These are phyloP conservation scores for Menidia beryllina DNA, from an alignment of 2,113 vertebrate genomes.

Conservation along the genomic window DNA sequence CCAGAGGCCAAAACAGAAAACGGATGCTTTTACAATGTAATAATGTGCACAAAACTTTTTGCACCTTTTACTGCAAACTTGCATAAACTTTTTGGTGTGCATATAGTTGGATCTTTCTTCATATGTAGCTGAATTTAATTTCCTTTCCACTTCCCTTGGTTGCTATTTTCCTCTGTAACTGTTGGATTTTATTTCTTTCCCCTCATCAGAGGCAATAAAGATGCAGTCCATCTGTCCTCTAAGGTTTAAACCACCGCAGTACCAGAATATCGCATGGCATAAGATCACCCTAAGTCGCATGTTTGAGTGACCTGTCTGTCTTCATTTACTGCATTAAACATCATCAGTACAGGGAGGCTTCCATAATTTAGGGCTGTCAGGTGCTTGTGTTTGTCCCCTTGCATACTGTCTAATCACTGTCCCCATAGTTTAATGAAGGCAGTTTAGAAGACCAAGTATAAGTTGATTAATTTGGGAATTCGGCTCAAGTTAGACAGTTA, in stretches of 20 bases:
- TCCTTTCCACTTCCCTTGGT: conserved; percentile 56
- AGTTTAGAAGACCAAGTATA: conserved; percentile 24
- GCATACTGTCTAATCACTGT: conserved; percentile 25
- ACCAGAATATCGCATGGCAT: conserved; percentile 66
- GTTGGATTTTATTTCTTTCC: conserved; percentile 15
- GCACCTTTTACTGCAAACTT: conserved; percentile 62
- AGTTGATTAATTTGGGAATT: conserved; percentile 36
- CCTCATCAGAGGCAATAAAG: conserved; percentile 16
- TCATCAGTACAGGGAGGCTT: conserved; percentile 36
- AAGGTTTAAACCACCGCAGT: conserved; percentile 51
- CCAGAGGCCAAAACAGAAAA: conserved; percentile 55
- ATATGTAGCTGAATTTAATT: conserved; percentile 42
- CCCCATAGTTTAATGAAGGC: conserved; percentile 29
- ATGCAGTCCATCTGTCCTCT: conserved; percentile 47
- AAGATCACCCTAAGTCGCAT: conserved; percentile 64
- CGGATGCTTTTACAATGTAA: conserved; percentile 63
- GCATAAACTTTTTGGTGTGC: conserved; percentile 55
- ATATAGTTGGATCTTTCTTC: conserved; percentile 50
- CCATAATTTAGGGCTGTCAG: conserved; percentile 43
- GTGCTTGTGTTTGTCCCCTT: conserved; percentile 41
- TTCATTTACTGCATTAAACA: conserved; percentile 24
- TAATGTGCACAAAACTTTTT: conserved; percentile 52
- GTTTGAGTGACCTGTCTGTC: conserved; percentile 57
- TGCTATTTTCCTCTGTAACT: conserved; percentile 36
- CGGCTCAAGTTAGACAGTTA: not conserved